Conservation (phyloP, 2,797 vertebrate genomes). For the Garrulus glandarius region DNA sequence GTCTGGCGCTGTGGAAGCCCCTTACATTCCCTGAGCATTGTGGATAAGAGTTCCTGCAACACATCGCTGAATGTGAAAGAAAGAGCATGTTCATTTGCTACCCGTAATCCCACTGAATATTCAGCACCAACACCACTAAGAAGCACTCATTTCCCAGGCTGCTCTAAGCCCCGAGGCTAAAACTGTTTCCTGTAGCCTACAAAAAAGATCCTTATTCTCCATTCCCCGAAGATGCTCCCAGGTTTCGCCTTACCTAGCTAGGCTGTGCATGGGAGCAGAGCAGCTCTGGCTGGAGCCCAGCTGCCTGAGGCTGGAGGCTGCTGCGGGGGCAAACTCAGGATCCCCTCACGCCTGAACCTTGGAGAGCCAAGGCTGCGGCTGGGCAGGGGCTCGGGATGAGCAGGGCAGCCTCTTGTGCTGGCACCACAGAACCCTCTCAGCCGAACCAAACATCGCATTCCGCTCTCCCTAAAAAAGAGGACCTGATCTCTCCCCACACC, state of each 20-base stretch:
- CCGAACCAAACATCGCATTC: neutral
- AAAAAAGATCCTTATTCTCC: neutral
- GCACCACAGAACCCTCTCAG: neutral
- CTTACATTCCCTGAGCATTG: neutral
- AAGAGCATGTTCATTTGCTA: neutral
- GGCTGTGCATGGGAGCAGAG: neutral
- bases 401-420: neutral
- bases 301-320: neutral
- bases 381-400: neutral
- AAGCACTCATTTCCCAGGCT: neutral
- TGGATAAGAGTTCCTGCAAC: neutral
- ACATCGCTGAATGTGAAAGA: neutral
- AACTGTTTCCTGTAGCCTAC: neutral
- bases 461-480: rapidly evolving
- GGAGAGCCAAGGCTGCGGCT: neutral
- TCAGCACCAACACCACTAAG: neutral
- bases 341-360: rapidly evolving
- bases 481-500: too few relatives aligned
- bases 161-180: neutral
- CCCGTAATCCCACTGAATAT: neutral
- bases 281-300: neutral
- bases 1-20: neutral
- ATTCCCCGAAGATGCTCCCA: neutral
- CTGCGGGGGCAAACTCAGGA: neutral
- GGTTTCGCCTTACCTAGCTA: neutral